Conservation (phyloP, 2,888 invertebrate genomes). For the Morinoia aosen region DNA sequence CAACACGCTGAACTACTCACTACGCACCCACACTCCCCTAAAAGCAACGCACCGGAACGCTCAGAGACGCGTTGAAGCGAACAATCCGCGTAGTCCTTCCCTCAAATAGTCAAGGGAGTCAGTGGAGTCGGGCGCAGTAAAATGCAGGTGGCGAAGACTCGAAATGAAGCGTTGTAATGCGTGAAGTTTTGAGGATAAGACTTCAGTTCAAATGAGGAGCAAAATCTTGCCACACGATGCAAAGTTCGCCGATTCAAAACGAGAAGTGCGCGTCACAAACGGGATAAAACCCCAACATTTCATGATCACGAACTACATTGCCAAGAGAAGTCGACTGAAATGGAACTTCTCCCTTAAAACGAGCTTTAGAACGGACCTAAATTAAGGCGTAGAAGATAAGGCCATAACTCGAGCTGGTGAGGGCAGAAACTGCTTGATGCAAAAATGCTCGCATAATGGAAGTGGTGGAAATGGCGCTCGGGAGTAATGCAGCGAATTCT, state of each 20-base stretch:
- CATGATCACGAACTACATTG: background rate
- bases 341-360: background rate
- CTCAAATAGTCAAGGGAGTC: too few species aligned
- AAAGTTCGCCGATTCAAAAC: background rate
- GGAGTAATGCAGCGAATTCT: background rate
- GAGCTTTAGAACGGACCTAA: background rate
- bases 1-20: too few species aligned
- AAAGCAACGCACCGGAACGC: too few species aligned
- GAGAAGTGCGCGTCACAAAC: background rate
- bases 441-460: background rate
- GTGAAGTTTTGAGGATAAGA: too few species aligned
- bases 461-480: background rate
- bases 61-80: too few species aligned
- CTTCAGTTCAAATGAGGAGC: too few species aligned
- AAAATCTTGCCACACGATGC: too few species aligned
- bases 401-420: background rate
- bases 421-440: background rate
- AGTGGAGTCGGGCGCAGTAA: too few species aligned
- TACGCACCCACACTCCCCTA: too few species aligned
- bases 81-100: too few species aligned
- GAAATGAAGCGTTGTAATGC: too few species aligned
- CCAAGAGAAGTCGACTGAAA: background rate
- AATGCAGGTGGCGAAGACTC: too few species aligned
- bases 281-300: background rate
- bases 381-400: background rate